A percentile compares a stretch with the other conserved stretches of the same genome.
phyloP scores from a whole-genome alignment of 2,888 invertebrate species.

The Drosophila imparisetae region DNA sequence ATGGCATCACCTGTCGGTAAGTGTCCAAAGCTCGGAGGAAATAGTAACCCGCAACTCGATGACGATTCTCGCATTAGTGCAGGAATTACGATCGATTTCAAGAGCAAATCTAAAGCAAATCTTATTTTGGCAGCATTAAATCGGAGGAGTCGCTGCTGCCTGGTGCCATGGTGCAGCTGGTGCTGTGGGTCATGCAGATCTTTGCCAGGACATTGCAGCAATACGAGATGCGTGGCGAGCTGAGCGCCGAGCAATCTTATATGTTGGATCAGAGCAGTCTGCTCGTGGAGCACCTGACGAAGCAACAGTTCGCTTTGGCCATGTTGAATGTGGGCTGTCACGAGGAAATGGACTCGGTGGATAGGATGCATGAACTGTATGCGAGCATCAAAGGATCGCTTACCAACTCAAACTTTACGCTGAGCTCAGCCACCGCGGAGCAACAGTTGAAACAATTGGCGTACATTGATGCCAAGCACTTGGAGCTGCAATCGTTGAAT shows the following conservation, averaged over 20 bases:
- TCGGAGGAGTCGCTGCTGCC: slow-evolving; percentile 95
- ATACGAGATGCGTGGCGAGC: slow-evolving; percentile 78
- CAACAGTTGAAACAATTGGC: slow-evolving; percentile 81
- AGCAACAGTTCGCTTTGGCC: slow-evolving; percentile 91
- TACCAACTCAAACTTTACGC: slow-evolving; percentile 79
- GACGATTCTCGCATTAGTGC: not conserved
- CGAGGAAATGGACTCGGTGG: slow-evolving; percentile 90
- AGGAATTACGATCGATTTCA: not conserved
- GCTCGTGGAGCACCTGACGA: slow-evolving; percentile 88
- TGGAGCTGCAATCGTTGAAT: slow-evolving; percentile 85
- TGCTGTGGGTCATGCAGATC: slow-evolving; percentile 92
- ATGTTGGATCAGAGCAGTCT: slow-evolving; percentile 89
- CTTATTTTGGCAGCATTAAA: slow-evolving; percentile 87
- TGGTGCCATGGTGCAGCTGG: slow-evolving; percentile 91
- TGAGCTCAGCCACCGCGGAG: slow-evolving; percentile 73
- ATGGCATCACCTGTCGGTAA: slow-evolving; percentile 86
- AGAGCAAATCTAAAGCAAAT: no score
- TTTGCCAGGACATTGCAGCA: slow-evolving; percentile 84
- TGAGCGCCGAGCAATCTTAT: slow-evolving; percentile 85
- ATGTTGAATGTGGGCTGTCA: slow-evolving; percentile 93
- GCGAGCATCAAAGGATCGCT: slow-evolving; percentile 81
- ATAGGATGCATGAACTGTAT: slow-evolving; percentile 90
- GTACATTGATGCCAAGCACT: slow-evolving; percentile 81
- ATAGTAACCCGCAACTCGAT: not conserved
- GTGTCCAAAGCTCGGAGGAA: slow-evolving; percentile 4